Evolutionary conservation across 2,888 invertebrate species (phyloP), one percentile per base, ranked within the genome.

Genomic region (Tachina grossa): DNA sequence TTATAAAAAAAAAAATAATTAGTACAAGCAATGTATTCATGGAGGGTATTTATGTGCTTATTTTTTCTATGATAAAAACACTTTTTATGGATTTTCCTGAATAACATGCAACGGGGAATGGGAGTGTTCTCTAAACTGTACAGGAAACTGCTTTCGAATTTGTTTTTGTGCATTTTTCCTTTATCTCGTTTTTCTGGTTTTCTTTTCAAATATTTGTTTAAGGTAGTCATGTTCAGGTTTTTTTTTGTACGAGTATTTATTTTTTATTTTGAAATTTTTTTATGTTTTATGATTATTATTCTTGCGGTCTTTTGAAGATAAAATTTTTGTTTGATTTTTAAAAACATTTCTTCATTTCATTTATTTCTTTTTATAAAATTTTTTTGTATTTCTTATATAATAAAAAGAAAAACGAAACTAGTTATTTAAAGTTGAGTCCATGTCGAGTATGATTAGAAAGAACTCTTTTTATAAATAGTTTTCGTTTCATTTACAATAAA

Each of bases 141-240:
- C 79, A 84, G 81, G 81, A 81, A 81, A 81, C 63, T 71, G 71
- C 22, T 80, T 72, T 77, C n/a, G 53, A 72, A 41, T 41, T 41
- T 11, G 10, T 63, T 22, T 53, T 65, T 63, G 31, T 53, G 66
- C 39, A 19, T 76, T 53, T 49, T 71, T 49, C 55, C 49, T 43
- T 77, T 83, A 74, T 78, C 61, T 61, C 5, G 31, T 49, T 59
- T 39, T 65, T 72, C 43, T 63, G 22, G 13, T 41, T 80, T 69
- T 61, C 45, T 63, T 71, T 71, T 19, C 41, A 68, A 61, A 66
- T 74, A 45, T 81, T 81, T 84, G 22, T 55, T 77, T 80, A 72
- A 80, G 76, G 84, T 84, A 69, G 84, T 80, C 76, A 68, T 68
- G 74, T 74, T 77, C 59, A 66, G 63, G 57, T 59, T 57, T 49